Evolutionary conservation across 1,140 invertebrate genomes (phyloP).

Genomic region (Sminthurinus signatus): DNA sequence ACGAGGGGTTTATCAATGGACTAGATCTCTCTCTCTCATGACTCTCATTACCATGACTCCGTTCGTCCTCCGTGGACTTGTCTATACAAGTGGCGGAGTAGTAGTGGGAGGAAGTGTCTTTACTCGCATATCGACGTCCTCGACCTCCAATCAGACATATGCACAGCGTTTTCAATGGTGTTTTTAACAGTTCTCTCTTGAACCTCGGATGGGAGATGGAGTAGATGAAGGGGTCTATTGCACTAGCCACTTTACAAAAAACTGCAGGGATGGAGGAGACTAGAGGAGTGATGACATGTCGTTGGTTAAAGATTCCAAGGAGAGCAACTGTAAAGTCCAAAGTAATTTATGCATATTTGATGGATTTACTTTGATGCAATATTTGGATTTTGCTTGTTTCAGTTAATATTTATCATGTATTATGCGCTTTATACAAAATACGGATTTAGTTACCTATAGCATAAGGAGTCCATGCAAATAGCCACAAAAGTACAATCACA

Average conservation of each 20-base stretch:
- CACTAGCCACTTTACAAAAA: constrained; percentile 66
- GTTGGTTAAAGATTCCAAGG: constrained; percentile 57
- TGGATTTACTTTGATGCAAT: no score
- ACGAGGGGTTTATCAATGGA: no score
- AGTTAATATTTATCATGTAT: no score
- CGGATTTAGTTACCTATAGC: no score
- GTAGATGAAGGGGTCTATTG: constrained; percentile 67
- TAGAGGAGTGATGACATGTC: constrained; percentile 53
- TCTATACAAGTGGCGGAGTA: background rate
- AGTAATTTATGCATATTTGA: no score
- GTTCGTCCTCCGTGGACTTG: background rate
- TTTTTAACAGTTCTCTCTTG: constrained; percentile 50
- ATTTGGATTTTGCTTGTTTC: no score
- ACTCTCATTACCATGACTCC: no score
- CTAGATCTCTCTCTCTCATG: no score
- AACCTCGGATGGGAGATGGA: constrained; percentile 55
- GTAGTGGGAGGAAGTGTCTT: background rate
- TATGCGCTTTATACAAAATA: no score
- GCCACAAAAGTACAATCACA: constrained; percentile 61
- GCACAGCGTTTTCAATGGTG: background rate
- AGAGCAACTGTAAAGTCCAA: no score
- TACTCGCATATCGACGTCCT: background rate
- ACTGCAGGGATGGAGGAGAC: constrained; percentile 66
- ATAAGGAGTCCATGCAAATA: constrained; percentile 69
- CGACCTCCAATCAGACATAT: background rate